Evolutionary conservation across 2,113 vertebrate genomes (phyloP).

Genomic region (Melanocharis versteri): DNA sequence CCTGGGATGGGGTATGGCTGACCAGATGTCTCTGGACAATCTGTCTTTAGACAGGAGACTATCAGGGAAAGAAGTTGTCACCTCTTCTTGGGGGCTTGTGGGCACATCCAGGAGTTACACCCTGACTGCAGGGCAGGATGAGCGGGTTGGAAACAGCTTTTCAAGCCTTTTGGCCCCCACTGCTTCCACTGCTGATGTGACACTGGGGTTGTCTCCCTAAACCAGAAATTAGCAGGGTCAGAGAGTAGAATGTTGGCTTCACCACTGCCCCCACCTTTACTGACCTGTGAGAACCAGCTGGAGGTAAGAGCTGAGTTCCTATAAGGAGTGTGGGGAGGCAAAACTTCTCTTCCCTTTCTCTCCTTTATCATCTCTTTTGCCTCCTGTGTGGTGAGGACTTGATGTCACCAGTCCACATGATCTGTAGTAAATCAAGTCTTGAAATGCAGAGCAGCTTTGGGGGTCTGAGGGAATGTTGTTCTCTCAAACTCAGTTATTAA

Average conservation of each 20-base stretch:
- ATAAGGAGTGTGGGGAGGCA: accelerated
- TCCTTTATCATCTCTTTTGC: background rate
- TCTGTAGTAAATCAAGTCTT: background rate
- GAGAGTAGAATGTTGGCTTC: background rate
- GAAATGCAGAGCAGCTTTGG: background rate
- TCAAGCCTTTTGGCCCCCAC: background rate
- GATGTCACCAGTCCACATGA: background rate
- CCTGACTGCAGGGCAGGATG: background rate
- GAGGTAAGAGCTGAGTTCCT: background rate
- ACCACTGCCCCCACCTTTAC: background rate
- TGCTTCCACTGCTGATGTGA: background rate
- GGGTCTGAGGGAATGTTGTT: background rate
- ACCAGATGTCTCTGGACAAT: background rate
- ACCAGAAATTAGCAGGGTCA: background rate
- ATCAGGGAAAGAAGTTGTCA: background rate
- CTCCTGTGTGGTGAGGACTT: background rate
- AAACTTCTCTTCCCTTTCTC: background rate
- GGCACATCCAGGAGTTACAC: background rate
- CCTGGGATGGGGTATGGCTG: background rate
- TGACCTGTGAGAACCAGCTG: background rate
- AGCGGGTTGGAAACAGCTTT: background rate
- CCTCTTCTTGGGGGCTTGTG: background rate
- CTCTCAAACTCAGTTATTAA: background rate
- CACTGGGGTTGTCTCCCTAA: background rate
- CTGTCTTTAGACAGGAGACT: background rate